Evolutionary conservation across 2,888 invertebrate species (phyloP), one percentile per base, ranked within the genome.

Genomic region (Papilio protenor): DNA sequence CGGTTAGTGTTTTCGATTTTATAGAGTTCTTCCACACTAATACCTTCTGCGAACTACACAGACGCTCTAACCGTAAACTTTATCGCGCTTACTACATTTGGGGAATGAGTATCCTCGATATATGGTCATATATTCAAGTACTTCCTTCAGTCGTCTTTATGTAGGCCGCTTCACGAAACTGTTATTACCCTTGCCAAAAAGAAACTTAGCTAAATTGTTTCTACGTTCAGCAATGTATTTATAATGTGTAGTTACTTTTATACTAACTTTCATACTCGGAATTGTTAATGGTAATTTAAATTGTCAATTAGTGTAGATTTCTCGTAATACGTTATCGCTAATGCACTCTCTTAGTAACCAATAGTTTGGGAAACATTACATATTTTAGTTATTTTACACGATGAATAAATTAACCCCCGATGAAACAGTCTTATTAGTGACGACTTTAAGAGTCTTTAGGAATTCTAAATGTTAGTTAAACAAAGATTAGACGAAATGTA

Each of bases 1-100:
- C 83, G 87, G 84, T 83, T 84, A 85, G 84, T 84, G 85, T 88
- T 87, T 84, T 84, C 88, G 86, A 87, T 88, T 87, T 91, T 88
- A 90, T 89, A 87, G 89, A 86, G 83, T 86, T 86, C 86, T 86
- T 87, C 84, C 86, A 81, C 81, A 81, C 87, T 89, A 89, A 90
- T 89, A 89, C 87, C 85, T 85, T 83, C 83, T 80, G 82, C 81
- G 82, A 84, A 85, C 85, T 85, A 86, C 87, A 85, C 84, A 84
- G 85, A 85, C 83, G 87, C 85, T 83, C 85, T 89, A 88, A 89
- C 87, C 88, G 86, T 90, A 89, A 91, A 91, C 81, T 88, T 89
- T 87, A 87, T 87, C 83, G 83, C 81, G 81, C 82, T 87, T 84
- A 83, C 86, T 86, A 87, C 88, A 86, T 89, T 89, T 88, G 83